Percentiles rank a stretch among this genome's conserved stretches.
phyloP scores from a whole-genome alignment of 2,888 invertebrate species.

The Allacma fusca region DNA sequence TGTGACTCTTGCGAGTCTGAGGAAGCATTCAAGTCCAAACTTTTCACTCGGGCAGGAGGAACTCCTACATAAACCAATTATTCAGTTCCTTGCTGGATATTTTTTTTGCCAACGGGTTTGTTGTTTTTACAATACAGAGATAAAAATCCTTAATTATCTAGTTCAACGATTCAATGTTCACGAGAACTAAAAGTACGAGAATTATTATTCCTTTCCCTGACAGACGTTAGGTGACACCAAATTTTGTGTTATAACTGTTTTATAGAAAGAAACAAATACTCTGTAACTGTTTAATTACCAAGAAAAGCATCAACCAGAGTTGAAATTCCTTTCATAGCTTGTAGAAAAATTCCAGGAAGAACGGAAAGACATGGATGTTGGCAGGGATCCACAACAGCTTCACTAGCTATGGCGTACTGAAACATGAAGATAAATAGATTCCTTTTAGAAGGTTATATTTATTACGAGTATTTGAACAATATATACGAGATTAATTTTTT shows the following conservation, averaged over 20 bases:
- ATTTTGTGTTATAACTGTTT: no score
- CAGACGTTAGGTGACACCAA: no score
- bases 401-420: slow-evolving; percentile 78
- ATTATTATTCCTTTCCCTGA: no score
- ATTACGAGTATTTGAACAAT: background rate
- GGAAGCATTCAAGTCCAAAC: slow-evolving; percentile 26
- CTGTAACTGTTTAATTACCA: no score
- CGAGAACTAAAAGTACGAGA: no score
- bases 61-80: slow-evolving; percentile 44
- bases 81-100: background rate
- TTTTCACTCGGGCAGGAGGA: slow-evolving; percentile 38
- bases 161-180: no score
- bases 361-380: slow-evolving; percentile 86
- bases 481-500: slow-evolving; percentile 8
- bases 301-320: slow-evolving; percentile 94
- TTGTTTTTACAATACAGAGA: no score
- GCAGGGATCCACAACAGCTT: slow-evolving; percentile 82
- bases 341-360: slow-evolving; percentile 88
- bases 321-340: slow-evolving; percentile 91
- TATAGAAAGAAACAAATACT: no score
- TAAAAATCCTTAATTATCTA: no score
- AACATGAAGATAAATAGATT: slow-evolving; percentile 17
- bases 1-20: slow-evolving; percentile 29
- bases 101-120: no score
- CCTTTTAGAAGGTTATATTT: no score